Evolutionary conservation across 2,113 vertebrate genomes (phyloP), one percentile per base, ranked within the genome.

Genomic region (Stigmatopora argus): DNA sequence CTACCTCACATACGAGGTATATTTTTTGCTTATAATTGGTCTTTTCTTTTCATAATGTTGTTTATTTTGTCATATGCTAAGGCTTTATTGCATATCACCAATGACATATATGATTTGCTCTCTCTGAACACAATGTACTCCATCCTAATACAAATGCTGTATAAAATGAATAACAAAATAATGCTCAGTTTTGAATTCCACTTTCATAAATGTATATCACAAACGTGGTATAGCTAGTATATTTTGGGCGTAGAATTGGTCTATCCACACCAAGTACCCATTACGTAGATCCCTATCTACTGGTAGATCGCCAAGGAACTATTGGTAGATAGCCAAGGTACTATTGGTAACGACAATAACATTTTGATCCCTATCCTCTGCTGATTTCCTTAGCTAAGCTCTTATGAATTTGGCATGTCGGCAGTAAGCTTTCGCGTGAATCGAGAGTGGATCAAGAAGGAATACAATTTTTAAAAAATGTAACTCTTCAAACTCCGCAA

Each of bases 1-100:
- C 88, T 98, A 98, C 90, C 93, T 98, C 85, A 94, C 88, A 9
- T 98, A 97, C 12, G 96, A 98, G 94, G 96, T 98, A 89, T 52
- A 14, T 38, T 3, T 45, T 66, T 21, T 46, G 44, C 3, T 13
- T 5, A 7, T 7, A 56, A 56, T 14, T 15, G 11, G 34, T 34
- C 12, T 34, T 35, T 57, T 35, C 19, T 21, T 18, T 1, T 7
- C 17, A 4, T 1, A 12, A 5, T 21, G 1, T 23, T 23, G 51
- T 44, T 44, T 60, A 15, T 58, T 51, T 13, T 3, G 41, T 46
- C 3, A 17, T n/a, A 23, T 35, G 46, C 17, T 48, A 11, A 31
- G 18, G 46, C 31, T 46, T 47, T 12, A 18, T n/a, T 17, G 62
- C 18, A 15, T 34, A 15, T 10, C 41, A 13, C 19, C 9, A 41